Evolutionary conservation across 2,888 invertebrate species (phyloP), one percentile per base, ranked within the genome.

Genomic region (Sesia apiformis): DNA sequence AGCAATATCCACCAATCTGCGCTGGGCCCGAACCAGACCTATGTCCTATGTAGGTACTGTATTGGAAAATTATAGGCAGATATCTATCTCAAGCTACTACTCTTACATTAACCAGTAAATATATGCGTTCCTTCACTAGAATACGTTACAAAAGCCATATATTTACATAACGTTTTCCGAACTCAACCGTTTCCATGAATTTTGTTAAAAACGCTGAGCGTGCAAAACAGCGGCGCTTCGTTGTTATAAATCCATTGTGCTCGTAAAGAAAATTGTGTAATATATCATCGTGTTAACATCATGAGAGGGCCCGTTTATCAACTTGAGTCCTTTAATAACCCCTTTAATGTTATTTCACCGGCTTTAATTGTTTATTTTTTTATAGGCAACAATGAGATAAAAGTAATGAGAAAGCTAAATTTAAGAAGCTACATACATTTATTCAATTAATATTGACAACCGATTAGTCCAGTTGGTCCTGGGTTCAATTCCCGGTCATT

Each of bases 211-310:
- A 51, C 46, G 53, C 53, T 39, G 38, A 7, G 41, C 39, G 23
- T 41, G 23, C 40, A 54, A 40, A 52, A 38, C 64, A 72, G 69
- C 70, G 38, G 53, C 51, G 51, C 65, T 69, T 67, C 74, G 69
- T 70, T 75, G 72, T 70, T 72, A 75, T 78, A 84, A 81, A 84
- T 84, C 78, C 80, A 73, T 76, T 80, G 73, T 66, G 75, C 80
- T 76, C 79, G 80, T 78, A 78, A 84, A 83, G 83, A 84, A 85
- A 83, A 85, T 84, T 84, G 83, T 83, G 76, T 76, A 79, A 79
- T 81, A 82, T 80, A 81, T 85, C 84, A 84, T 72, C 68, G 74
- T 69, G 79, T 84, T 84, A 83, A 77, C 84, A 76, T 76, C 77
- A 69, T 66, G 68, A 75, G 75, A 72, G 76, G 66, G 73, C 70